These are phyloP conservation scores for Aphodius granarius DNA, from an alignment of 2,888 invertebrate species.

Conservation along the genomic window DNA sequence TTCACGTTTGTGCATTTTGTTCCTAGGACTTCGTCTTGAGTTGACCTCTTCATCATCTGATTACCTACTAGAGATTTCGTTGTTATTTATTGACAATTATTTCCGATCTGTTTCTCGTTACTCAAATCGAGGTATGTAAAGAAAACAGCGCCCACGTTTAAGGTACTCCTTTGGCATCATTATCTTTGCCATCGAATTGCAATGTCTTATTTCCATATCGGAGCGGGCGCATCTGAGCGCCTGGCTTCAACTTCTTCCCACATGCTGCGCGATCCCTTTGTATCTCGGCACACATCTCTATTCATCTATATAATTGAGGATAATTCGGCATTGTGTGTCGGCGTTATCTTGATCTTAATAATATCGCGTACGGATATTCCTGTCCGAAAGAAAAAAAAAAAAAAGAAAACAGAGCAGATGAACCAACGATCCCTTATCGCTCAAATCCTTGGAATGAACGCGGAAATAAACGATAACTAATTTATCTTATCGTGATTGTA, in stretches of 20 bases:
- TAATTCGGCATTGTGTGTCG: slow-evolving; percentile 44
- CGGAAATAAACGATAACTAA: not conserved
- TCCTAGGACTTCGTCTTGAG: no score
- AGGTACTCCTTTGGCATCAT: slow-evolving; percentile 15
- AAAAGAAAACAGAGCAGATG: not conserved
- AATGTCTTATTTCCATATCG: slow-evolving; percentile 39
- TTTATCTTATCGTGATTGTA: no score
- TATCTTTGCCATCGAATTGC: slow-evolving; percentile 30
- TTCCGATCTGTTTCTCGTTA: not conserved
- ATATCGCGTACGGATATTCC: not conserved
- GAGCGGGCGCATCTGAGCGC: slow-evolving; percentile 20
- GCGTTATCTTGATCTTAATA: slow-evolving; percentile 30
- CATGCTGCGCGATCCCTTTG: slow-evolving; percentile 39
- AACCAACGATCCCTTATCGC: not conserved
- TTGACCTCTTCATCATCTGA: not conserved
- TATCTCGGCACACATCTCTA: slow-evolving; percentile 43
- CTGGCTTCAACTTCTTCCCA: slow-evolving; percentile 35
- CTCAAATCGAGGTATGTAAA: not conserved
- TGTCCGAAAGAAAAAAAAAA: slow-evolving; percentile 1
- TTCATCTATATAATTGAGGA: slow-evolving; percentile 48
- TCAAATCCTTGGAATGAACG: not conserved
- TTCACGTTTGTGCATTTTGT: no score
- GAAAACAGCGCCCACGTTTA: not conserved
- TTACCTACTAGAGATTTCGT: not conserved
- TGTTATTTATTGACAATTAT: not conserved